These are phyloP conservation scores for Brienomyrus brachyistius DNA, from an alignment of 2,113 vertebrate genomes.

Conservation along the genomic window DNA sequence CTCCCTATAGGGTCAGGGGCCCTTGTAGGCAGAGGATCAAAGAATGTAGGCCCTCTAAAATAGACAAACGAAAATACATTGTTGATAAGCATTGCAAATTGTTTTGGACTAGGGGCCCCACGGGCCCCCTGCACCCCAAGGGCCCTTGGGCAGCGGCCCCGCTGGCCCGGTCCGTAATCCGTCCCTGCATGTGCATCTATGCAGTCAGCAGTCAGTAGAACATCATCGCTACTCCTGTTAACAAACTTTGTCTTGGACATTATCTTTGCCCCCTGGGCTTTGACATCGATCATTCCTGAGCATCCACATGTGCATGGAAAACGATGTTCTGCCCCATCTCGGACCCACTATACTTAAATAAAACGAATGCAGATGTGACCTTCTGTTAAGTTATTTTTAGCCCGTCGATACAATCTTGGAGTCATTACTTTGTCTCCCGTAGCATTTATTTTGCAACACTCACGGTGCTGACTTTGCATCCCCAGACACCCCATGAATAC, in stretches of 20 bases:
- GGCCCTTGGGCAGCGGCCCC: no score
- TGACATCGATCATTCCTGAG: background rate
- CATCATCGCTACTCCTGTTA: background rate
- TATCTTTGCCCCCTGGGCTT: background rate
- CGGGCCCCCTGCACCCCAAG: no score
- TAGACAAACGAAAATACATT: no score
- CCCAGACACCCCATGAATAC: conserved; percentile 33
- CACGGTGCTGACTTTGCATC: conserved; percentile 34
- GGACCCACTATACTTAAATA: background rate
- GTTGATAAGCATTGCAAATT: no score
- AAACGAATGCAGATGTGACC: conserved; percentile 44
- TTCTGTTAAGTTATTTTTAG: conserved; percentile 28
- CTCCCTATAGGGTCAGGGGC: no score
- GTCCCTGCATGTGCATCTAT: background rate
- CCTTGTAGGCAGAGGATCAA: no score
- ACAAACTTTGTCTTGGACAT: background rate
- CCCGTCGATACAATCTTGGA: conserved; percentile 22
- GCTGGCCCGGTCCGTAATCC: no score
- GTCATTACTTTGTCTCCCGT: conserved; percentile 34
- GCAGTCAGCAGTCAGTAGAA: background rate
- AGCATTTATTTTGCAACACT: conserved; percentile 34
- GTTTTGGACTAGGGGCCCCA: no score
- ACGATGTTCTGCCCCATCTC: background rate
- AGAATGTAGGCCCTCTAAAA: no score
- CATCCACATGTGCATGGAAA: background rate